phyloP scores from a whole-genome alignment of 2,113 vertebrate genomes.

The Puntigrus tetrazona region DNA sequence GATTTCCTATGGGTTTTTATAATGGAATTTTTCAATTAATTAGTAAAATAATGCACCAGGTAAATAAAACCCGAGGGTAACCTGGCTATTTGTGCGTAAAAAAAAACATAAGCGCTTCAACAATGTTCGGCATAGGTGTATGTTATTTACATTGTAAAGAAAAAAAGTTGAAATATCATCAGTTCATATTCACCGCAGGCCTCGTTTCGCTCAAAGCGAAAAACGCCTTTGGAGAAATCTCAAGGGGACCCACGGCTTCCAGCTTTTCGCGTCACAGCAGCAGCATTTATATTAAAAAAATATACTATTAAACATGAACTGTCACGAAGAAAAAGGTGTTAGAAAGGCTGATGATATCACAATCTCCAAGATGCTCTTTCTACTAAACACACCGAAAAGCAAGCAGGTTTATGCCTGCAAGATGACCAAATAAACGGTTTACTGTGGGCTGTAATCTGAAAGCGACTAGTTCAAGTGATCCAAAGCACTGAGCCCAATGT shows the following conservation, averaged over 20 bases:
- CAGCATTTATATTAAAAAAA: not conserved
- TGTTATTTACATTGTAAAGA: no score
- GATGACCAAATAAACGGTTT: not conserved
- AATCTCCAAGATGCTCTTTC: not conserved
- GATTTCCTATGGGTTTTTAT: no score
- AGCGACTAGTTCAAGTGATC: not conserved
- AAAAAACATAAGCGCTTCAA: no score
- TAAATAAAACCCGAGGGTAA: no score
- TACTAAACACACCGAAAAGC: not conserved
- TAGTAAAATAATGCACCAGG: no score
- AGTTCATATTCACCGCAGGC: not conserved
- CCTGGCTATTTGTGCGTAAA: no score
- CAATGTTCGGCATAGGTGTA: no score
- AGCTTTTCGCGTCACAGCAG: no score
- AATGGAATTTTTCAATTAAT: no score
- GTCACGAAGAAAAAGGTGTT: not conserved
- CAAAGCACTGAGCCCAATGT: not conserved
- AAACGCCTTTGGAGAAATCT: not conserved
- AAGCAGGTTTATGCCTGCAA: not conserved
- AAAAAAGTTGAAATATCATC: not conserved
- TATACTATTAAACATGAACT: not conserved
- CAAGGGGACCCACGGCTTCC: no score
- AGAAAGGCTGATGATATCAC: not conserved
- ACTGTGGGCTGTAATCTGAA: not conserved
- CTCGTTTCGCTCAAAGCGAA: not conserved